A percentile compares a stretch with the other conserved stretches of the same genome.
Evolutionary conservation across 2,888 invertebrate species (phyloP).

Genomic region (Poecilus cupreus): DNA sequence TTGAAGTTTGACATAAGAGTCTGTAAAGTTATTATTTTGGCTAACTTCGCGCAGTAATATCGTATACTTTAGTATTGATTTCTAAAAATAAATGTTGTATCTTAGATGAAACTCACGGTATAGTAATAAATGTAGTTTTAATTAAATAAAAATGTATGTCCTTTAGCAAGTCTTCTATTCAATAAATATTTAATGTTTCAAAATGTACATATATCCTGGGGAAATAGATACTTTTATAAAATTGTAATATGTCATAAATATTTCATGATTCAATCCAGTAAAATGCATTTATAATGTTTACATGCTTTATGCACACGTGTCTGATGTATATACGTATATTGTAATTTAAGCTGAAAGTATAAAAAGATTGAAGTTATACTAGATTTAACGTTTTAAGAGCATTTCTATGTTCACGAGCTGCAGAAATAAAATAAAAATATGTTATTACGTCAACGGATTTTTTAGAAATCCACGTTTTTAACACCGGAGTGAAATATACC

Average conservation of each 20-base stretch:
- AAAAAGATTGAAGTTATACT: conserved; percentile 24
- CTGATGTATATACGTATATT: neutral
- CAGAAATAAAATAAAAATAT: conserved; percentile 33
- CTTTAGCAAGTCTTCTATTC: too few relatives aligned
- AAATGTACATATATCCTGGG: too few relatives aligned
- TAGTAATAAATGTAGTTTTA: too few relatives aligned
- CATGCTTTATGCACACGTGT: neutral
- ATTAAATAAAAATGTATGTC: too few relatives aligned
- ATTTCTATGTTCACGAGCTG: conserved; percentile 33
- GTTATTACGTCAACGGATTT: conserved; percentile 16
- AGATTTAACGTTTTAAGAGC: conserved; percentile 39
- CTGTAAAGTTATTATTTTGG: too few relatives aligned
- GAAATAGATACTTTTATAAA: neutral
- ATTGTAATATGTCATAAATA: conserved; percentile 4
- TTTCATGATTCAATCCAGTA: neutral
- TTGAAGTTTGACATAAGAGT: too few relatives aligned
- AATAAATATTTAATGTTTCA: too few relatives aligned
- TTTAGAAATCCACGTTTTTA: conserved; percentile 6
- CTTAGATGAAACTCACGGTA: too few relatives aligned
- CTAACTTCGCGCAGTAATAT: too few relatives aligned
- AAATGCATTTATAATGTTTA: conserved; percentile 28
- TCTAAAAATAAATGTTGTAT: too few relatives aligned
- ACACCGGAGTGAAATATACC: neutral
- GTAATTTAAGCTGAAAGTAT: conserved; percentile 13
- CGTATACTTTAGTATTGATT: too few relatives aligned